These are phyloP conservation scores for Candidula unifasciata DNA, from an alignment of 2,888 invertebrate species.

Conservation along the genomic window DNA sequence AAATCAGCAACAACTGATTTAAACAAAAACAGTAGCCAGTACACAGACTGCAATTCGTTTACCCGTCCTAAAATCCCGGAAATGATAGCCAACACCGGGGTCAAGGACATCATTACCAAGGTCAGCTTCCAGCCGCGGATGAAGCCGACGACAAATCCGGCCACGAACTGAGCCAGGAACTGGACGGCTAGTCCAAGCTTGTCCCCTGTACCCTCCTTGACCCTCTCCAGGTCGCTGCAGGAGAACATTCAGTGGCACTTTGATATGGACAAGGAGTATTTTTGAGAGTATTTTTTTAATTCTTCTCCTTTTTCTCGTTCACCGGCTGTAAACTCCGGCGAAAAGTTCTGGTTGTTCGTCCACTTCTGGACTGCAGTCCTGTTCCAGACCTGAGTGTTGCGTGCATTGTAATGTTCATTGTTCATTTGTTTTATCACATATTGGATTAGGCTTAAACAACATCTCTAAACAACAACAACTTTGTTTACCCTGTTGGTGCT, in stretches of 20 bases:
- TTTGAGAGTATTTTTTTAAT: too few species aligned
- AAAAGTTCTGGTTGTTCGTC: too few species aligned
- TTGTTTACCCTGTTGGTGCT: too few species aligned
- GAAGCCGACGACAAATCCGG: slow-evolving; percentile 80
- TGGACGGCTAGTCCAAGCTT: slow-evolving; percentile 79
- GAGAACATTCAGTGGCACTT: background rate
- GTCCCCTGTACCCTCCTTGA: slow-evolving; percentile 80
- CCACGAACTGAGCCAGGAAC: slow-evolving; percentile 77
- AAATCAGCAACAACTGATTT: background rate
- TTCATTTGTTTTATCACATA: too few species aligned
- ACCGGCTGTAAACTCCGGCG: too few species aligned
- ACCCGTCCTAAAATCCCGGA: slow-evolving; percentile 69
- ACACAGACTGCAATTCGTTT: slow-evolving; percentile 13
- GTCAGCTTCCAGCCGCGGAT: slow-evolving; percentile 81
- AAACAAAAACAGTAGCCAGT: background rate
- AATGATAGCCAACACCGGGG: slow-evolving; percentile 78
- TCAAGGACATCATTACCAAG: slow-evolving; percentile 80
- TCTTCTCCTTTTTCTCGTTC: too few species aligned
- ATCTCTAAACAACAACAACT: too few species aligned
- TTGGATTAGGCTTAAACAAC: too few species aligned
- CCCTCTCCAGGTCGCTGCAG: slow-evolving; percentile 80
- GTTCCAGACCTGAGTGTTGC: too few species aligned
- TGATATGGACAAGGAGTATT: too few species aligned
- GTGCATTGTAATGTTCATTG: too few species aligned
- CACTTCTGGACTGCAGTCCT: too few species aligned